Evolutionary conservation across 1,140 invertebrate species (phyloP).

Genomic region (Meloidogyne exigua): DNA sequence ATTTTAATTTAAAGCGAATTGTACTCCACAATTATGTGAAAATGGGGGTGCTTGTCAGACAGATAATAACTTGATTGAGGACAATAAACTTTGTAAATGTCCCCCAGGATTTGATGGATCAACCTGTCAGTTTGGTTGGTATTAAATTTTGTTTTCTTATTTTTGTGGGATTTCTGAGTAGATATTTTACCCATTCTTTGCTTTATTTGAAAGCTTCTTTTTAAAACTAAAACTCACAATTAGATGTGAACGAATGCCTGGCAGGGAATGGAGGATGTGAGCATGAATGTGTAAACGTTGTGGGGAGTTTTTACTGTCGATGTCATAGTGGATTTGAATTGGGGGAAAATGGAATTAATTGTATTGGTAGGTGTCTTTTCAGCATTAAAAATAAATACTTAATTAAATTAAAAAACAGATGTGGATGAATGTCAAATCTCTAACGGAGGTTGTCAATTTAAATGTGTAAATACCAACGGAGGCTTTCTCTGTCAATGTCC

Average conservation of each 20-base stretch:
- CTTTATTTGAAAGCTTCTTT: too few species aligned
- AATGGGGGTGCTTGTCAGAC: slow-evolving; percentile 62
- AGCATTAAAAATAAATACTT: too few species aligned
- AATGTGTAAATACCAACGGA: slow-evolving; percentile 42
- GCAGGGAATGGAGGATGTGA: slow-evolving; percentile 64
- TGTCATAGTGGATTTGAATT: slow-evolving; percentile 68
- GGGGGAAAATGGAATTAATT: slow-evolving; percentile 45
- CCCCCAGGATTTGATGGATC: slow-evolving; percentile 60
- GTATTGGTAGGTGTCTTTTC: too few species aligned
- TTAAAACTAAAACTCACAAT: slow-evolving; percentile 21
- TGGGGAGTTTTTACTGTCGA: slow-evolving; percentile 68
- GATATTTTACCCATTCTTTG: too few species aligned
- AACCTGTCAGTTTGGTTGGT: slow-evolving; percentile 63
- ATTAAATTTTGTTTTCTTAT: not conserved
- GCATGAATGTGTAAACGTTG: slow-evolving; percentile 65
- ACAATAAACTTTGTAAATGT: slow-evolving; percentile 58
- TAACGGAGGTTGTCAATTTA: slow-evolving; percentile 34
- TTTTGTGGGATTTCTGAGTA: too few species aligned
- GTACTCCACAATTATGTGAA: slow-evolving; percentile 63
- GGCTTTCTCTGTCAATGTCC: slow-evolving; percentile 38
- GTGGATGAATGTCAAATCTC: slow-evolving; percentile 35
- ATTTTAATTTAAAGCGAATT: slow-evolving; percentile 61
- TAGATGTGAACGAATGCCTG: slow-evolving; percentile 64
- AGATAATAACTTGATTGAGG: not conserved
- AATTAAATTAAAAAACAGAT: too few species aligned